A percentile compares a stretch with the other conserved stretches of the same genome.
Conservation (phyloP, 2,113 vertebrate species). For the Pseudois nayaur region DNA sequence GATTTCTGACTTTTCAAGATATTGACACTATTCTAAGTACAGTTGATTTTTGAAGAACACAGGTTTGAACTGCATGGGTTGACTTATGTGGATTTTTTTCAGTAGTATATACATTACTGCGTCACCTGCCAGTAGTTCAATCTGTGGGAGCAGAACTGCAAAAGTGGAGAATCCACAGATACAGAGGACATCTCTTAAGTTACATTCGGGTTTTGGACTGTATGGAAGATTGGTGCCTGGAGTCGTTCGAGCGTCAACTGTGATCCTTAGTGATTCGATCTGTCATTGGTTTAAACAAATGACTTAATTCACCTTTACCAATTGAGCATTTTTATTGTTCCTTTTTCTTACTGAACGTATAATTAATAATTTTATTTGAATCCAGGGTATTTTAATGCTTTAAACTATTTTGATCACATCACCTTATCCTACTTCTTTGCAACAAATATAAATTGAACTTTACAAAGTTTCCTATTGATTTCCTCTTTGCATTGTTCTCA, state of each 20-base stretch:
- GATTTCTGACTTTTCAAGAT: conserved; percentile 2
- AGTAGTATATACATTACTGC: not conserved
- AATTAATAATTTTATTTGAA: conserved; percentile 33
- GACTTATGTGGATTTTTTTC: not conserved
- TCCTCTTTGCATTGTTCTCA: conserved; percentile 1
- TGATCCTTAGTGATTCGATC: not conserved
- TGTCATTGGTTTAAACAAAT: not conserved
- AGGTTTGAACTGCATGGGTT: not conserved
- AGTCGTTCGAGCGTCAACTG: not conserved
- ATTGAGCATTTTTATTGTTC: not conserved
- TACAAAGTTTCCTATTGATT: not conserved
- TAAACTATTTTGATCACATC: not conserved
- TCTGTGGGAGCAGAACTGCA: not conserved
- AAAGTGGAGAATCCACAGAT: not conserved
- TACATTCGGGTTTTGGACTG: not conserved
- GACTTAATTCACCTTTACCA: not conserved
- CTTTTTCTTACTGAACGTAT: not conserved
- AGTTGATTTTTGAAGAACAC: not conserved
- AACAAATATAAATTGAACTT: conserved; percentile 12
- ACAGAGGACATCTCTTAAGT: not conserved
- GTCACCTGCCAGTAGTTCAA: not conserved
- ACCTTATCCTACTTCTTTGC: not conserved
- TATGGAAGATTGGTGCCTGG: not conserved
- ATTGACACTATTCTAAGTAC: not conserved
- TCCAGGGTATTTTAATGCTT: not conserved